Base-by-base conservation (phyloP, 1,140 invertebrate species). In the Rhyacophila brunnea region DNA sequence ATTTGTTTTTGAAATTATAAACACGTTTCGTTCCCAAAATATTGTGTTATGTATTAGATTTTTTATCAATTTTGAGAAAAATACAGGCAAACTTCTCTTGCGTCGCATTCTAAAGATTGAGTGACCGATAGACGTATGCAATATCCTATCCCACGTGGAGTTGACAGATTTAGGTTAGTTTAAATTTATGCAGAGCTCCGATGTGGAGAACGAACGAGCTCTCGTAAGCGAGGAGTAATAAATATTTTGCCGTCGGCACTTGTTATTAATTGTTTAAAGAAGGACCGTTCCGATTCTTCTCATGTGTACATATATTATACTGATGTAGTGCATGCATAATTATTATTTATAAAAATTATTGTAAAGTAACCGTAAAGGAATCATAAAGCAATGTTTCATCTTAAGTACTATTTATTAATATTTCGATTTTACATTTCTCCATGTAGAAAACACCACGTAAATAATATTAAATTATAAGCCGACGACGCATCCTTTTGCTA, bases 191-290 rank as follows among this genome's bases (percentile, higher is more conserved):
- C 46, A 48, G 54, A 57, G 14, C 32, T 35, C 42, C 17, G 36
- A 57, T 57, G 47, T 47, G 45, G 44, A 35, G 35, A 45, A 46
- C 23, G 23, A 48, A 35, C 20, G 15, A 35, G 54, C 54, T 57
- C 48, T 4, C 18, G 34, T 47, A 55, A 55, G 28, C 28, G 23
- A 28, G 23, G 9, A 48, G 38, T 40, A 4, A 40, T 40, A 5
- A 40, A 40, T 40, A 40, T 40, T 40, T 40, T 40, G 38, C 38
- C 38, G 5, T 40, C 15, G 38, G 38, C 38, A 40, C 38, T 15
- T 40, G 38, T 40, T 40, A 40, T 40, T 40, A n/a, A 40, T 40
- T 40, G 38, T 40, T 40, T 13, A 40, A 28, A 28, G 23, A 28
- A 40, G 38, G 15, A 15, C n/a, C 4, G 11, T 13, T 40, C 11